Base-by-base conservation (phyloP, 2,113 vertebrate species). In the Bungarus multicinctus region DNA sequence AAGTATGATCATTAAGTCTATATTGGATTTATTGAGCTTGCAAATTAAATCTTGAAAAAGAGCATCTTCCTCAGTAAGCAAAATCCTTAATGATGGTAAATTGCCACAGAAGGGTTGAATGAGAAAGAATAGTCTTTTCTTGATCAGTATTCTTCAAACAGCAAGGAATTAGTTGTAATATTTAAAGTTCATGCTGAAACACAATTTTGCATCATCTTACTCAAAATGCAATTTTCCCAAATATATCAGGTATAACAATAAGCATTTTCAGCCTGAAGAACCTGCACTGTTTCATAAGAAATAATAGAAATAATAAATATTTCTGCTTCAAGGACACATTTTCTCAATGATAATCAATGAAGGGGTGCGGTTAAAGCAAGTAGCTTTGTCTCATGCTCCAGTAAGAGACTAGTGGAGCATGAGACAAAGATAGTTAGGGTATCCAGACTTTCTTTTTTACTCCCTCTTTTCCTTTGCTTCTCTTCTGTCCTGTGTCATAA, bases 1-100 rank as follows among this genome's bases (percentile, higher is more conserved):
- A 60, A 95, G 93, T 91, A 90, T 94, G 95, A 97, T 96, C 96
- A 97, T 98, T 97, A 97, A 97, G 96, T 95, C 95, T 92, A 92
- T 96, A 97, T 95, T 95, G 93, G 95, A 97, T 97, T 94, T 96
- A 96, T 94, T 97, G 97, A 98, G 96, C 93, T 95, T 95, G 97
- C 96, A 96, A 95, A 96, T 95, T 95, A 92, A 96, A 91, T 52
- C 92, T 88, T 81, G 91, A 95, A 94, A 93, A 87, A 95, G 95
- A 96, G 91, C 91, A 89, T 52, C 89, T 92, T 96, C 52, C 88
- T 43, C 74, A 86, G 88, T 81, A 89, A 93, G 89, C 81, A 85
- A 93, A 95, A 91, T 64, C 93, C 91, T 90, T 93, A 91, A 74
- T 91, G 34, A n/a, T 9, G 91, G 91, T 92, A 85, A 30, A 45